Percentiles rank a stretch among this genome's conserved stretches.
phyloP scores from a whole-genome alignment of 2,797 vertebrate species.

The Bradypodion pumilum region DNA sequence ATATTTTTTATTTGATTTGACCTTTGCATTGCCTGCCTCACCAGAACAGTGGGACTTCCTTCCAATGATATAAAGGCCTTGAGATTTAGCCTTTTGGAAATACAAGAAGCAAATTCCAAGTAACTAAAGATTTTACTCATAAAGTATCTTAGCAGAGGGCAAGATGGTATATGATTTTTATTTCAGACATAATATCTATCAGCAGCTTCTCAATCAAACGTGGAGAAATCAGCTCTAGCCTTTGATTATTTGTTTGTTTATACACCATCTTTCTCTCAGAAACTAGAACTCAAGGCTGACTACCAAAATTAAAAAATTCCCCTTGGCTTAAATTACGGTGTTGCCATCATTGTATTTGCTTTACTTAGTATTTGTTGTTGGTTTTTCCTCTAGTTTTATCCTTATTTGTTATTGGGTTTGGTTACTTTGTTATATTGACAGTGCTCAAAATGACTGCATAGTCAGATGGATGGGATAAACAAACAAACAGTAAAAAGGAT shows the following conservation, averaged over 20 bases:
- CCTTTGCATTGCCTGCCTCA: background rate
- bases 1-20: background rate
- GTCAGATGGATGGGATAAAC: no score
- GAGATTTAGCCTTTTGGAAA: background rate
- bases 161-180: background rate
- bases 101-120: background rate
- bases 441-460: no score
- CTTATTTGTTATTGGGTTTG: no score
- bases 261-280: no score
- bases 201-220: background rate
- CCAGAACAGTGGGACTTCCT: background rate
- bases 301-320: no score
- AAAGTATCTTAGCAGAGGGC: background rate
- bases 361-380: no score
- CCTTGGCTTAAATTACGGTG: no score
- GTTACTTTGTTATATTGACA: no score
- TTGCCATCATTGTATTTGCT: no score
- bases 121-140: background rate
- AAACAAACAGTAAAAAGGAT: no score
- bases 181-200: background rate
- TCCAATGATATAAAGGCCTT: background rate
- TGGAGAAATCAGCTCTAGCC: background rate
- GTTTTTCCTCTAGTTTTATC: no score
- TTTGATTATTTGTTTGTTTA: background rate
- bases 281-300: no score